Conservation (phyloP, 2,113 vertebrate genomes). For the Vicugna pacos region DNA sequence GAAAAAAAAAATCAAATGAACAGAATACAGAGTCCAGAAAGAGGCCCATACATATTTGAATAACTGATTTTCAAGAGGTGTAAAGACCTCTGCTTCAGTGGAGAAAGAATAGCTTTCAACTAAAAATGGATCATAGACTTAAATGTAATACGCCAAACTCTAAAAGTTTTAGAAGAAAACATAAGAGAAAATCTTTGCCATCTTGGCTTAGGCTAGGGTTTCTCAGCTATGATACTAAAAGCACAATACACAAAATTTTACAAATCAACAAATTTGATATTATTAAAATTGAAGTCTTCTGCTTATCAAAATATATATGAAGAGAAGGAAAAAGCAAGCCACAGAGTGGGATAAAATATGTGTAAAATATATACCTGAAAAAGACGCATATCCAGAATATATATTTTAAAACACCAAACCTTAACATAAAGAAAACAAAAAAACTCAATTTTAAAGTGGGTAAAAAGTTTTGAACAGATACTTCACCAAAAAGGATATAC, state of each 20-base stretch:
- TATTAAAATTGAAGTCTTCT: background rate
- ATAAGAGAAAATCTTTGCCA: too few relatives aligned
- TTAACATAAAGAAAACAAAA: background rate
- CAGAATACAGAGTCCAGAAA: background rate
- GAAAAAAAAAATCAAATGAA: too few relatives aligned
- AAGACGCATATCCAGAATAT: background rate
- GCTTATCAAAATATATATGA: background rate
- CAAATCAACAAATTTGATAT: background rate
- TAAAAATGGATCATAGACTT: background rate
- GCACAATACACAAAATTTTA: background rate
- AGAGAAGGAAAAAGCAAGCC: background rate
- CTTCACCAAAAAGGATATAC: background rate
- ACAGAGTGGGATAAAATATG: background rate
- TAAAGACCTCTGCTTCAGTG: background rate
- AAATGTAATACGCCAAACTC: background rate
- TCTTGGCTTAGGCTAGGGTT: too few relatives aligned
- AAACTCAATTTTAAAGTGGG: background rate
- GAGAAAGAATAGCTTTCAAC: background rate
- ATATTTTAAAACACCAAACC: background rate
- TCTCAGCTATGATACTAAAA: too few relatives aligned
- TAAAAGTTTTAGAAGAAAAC: background rate
- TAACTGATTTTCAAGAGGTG: background rate
- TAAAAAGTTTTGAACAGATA: background rate
- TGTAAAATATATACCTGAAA: background rate
- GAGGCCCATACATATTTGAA: background rate